These are phyloP conservation scores for Poeciliopsis paucimaculata DNA, from an alignment of 2,797 vertebrate species.

Conservation along the genomic window DNA sequence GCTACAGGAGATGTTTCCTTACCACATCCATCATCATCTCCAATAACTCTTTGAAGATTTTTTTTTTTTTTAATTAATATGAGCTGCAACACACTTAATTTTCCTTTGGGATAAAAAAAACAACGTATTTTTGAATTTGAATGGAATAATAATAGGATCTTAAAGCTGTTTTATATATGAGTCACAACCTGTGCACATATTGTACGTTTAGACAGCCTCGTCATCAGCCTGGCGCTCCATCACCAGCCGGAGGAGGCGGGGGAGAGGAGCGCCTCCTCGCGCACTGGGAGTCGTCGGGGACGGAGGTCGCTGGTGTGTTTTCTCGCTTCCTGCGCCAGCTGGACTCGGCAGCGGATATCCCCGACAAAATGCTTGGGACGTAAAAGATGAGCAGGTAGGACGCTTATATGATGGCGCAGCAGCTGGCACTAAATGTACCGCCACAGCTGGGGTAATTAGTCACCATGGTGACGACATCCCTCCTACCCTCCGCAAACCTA, in stretches of 20 bases:
- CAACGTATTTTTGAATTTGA: too few species aligned
- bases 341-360: neutral
- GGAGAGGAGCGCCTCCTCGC: constrained; percentile 16
- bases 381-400: constrained; percentile 18
- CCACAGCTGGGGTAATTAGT: constrained; percentile 34
- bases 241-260: constrained; percentile 34
- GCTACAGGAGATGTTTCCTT: too few species aligned
- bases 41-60: too few species aligned
- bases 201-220: neutral
- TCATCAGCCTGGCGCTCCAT: constrained; percentile 8
- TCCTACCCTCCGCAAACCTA: neutral
- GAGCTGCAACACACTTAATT: too few species aligned
- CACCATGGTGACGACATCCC: constrained; percentile 1
- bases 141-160: neutral
- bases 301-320: neutral
- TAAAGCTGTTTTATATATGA: neutral
- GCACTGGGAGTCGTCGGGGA: constrained; percentile 33
- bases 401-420: too few species aligned
- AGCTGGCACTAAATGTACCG: neutral
- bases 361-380: neutral
- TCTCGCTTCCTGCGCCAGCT: neutral
- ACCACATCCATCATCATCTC: neutral
- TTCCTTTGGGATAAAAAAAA: too few species aligned
- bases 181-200: neutral
- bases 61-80: too few species aligned